Percentiles rank a stretch among this genome's conserved stretches.
Conservation (phyloP, 2,888 invertebrate genomes). For the Synergus umbraculus region DNA sequence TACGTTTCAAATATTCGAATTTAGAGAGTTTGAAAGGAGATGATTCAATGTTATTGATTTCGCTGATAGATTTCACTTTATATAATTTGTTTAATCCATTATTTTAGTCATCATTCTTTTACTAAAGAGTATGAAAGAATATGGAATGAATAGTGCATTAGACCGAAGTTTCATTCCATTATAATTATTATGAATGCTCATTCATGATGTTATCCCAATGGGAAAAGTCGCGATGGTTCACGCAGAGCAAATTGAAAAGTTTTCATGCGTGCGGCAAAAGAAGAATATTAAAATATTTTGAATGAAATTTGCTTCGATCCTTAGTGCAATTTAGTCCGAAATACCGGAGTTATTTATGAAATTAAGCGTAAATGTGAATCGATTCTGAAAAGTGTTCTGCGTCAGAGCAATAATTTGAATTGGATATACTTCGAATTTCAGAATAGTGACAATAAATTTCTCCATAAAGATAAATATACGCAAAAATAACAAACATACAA, state of each 20-base stretch:
- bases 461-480: not conserved
- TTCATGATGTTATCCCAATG: conserved; percentile 25
- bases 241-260: not conserved
- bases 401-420: conserved; percentile 11
- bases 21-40: not conserved
- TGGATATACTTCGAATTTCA: not conserved
- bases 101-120: not conserved
- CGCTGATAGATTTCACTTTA: not conserved
- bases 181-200: conserved; percentile 8
- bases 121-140: no score
- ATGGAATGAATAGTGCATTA: no score
- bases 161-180: not conserved
- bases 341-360: conserved; percentile 61
- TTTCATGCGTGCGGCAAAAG: not conserved
- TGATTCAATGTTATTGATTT: not conserved
- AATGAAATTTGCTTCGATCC: conserved; percentile 19
- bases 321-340: conserved; percentile 58
- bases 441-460: not conserved
- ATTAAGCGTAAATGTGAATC: conserved; percentile 62
- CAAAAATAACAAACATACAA: not conserved
- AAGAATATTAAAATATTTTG: conserved; percentile 30
- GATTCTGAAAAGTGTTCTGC: conserved; percentile 47
- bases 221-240: conserved; percentile 29
- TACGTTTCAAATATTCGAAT: no score
- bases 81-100: not conserved